Evolutionary conservation across 2,888 invertebrate species (phyloP).

Genomic region (Onthophagus sagittarius): DNA sequence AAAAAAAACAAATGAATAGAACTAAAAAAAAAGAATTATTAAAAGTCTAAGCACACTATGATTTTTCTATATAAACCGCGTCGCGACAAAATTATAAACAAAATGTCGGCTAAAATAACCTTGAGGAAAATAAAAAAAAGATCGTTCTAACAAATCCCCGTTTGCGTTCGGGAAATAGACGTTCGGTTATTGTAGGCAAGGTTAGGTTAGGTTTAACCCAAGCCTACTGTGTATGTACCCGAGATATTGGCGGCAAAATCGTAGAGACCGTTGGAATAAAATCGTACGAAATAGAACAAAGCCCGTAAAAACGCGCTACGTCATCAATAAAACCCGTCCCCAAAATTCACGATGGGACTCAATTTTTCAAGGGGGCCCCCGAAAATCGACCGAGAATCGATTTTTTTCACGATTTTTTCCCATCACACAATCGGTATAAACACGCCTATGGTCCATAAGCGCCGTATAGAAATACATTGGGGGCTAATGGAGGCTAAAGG

Average conservation of each 20-base stretch:
- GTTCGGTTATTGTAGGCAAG: background rate
- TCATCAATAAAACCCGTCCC: constrained; percentile 46
- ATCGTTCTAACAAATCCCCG: background rate
- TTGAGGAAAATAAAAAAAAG: constrained; percentile 1
- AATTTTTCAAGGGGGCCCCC: background rate
- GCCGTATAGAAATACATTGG: constrained; percentile 41
- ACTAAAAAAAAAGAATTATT: background rate
- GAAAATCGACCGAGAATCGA: background rate
- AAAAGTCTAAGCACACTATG: background rate
- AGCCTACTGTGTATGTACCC: background rate
- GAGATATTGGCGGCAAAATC: constrained; percentile 43
- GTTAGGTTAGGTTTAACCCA: background rate
- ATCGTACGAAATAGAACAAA: constrained; percentile 41
- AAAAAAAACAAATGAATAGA: too few species aligned
- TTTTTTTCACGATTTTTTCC: constrained; percentile 21
- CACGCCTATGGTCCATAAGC: constrained; percentile 37
- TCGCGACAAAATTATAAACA: background rate
- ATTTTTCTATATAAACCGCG: background rate
- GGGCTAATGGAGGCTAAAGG: constrained; percentile 50
- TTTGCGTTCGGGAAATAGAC: background rate
- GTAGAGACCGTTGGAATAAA: constrained; percentile 25
- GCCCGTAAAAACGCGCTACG: constrained; percentile 42
- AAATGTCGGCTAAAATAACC: constrained; percentile 9
- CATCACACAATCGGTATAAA: constrained; percentile 24
- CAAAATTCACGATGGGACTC: constrained; percentile 25